These are phyloP conservation scores for Centropristis striata DNA, from an alignment of 2,113 vertebrate species.

Conservation along the genomic window DNA sequence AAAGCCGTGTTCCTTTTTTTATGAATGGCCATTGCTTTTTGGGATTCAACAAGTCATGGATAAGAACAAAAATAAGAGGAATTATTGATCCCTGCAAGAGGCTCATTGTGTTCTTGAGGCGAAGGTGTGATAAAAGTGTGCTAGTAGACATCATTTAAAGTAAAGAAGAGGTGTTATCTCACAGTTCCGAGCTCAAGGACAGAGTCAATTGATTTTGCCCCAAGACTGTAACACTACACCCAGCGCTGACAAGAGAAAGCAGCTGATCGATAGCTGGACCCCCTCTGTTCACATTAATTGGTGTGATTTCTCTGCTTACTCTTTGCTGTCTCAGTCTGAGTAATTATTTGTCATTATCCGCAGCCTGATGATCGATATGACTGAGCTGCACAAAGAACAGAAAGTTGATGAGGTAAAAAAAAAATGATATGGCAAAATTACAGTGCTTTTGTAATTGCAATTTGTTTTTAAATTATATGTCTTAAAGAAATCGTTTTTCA, in stretches of 20 bases:
- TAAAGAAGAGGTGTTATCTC: neutral
- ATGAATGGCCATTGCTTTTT: too few species aligned
- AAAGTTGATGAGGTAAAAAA: conserved; percentile 93
- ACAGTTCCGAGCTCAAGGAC: conserved; percentile 15
- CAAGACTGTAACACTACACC: conserved; percentile 45
- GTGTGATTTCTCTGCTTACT: conserved; percentile 26
- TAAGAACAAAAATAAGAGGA: too few species aligned
- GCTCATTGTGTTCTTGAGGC: neutral
- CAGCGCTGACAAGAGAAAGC: conserved; percentile 17
- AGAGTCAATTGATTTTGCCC: conserved; percentile 35
- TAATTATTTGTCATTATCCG: conserved; percentile 61
- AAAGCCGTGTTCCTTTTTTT: too few species aligned
- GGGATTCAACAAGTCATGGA: too few species aligned
- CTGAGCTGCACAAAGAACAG: conserved; percentile 93
- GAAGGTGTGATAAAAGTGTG: neutral
- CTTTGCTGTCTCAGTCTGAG: conserved; percentile 3
- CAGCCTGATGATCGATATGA: conserved; percentile 96
- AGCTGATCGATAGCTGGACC: conserved; percentile 39
- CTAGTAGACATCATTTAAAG: conserved; percentile 8
- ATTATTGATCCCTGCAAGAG: too few species aligned
- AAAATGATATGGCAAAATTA: neutral
- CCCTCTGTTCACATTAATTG: conserved; percentile 30
- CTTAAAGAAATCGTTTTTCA: neutral
- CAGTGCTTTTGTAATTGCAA: neutral
- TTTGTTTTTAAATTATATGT: neutral